Percentiles rank a stretch among this genome's conserved stretches.
Conservation (phyloP, 2,888 invertebrate genomes). For the Coremacera marginata region DNA sequence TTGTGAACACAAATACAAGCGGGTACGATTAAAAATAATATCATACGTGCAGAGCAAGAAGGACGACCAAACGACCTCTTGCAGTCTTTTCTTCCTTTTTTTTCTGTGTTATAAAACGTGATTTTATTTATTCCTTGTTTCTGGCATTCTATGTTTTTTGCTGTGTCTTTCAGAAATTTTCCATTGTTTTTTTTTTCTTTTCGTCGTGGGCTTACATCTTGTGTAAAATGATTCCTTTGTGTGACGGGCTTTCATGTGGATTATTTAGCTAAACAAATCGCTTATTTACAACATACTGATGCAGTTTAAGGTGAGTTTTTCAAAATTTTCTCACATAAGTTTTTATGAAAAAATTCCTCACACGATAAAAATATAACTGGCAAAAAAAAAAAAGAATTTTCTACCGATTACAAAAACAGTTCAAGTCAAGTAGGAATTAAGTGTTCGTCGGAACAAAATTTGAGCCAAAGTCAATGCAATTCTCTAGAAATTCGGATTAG, state of each 20-base stretch:
- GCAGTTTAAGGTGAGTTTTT: no score
- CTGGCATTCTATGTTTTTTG: background rate
- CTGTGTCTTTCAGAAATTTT: background rate
- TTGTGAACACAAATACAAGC: background rate
- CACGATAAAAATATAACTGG: no score
- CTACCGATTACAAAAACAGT: no score
- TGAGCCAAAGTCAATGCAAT: no score
- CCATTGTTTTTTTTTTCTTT: background rate
- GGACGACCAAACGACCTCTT: background rate
- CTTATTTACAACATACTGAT: no score
- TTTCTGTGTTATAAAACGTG: slow-evolving; percentile 21
- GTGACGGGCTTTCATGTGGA: background rate
- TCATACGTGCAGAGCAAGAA: background rate
- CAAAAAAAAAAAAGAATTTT: no score
- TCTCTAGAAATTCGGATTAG: no score
- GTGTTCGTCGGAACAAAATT: no score
- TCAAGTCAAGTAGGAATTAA: no score
- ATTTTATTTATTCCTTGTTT: slow-evolving; percentile 10
- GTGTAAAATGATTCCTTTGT: background rate
- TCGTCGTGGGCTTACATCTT: no score
- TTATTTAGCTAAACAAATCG: background rate
- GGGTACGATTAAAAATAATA: slow-evolving; percentile 24
- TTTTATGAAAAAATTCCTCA: no score
- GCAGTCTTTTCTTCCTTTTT: background rate
- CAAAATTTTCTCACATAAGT: no score